These are phyloP conservation scores for Helicorthomorpha holstii DNA, from an alignment of 1,140 invertebrate genomes.

Conservation along the genomic window DNA sequence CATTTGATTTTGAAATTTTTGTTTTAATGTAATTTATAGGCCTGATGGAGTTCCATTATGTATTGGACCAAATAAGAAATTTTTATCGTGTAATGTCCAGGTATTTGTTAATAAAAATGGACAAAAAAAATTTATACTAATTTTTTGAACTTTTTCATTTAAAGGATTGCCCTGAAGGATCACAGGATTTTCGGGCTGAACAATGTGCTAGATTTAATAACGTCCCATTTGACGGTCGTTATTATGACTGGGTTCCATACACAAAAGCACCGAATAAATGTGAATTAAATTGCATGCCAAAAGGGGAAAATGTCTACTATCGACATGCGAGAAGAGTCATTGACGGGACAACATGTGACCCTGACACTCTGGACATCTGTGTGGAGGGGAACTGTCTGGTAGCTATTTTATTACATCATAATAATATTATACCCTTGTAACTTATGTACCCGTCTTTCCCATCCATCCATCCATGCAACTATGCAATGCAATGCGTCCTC, in stretches of 20 bases:
- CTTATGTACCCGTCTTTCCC: too few relatives aligned
- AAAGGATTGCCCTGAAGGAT: conserved; percentile 54
- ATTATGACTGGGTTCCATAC: conserved; percentile 46
- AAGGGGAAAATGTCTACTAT: conserved; percentile 80
- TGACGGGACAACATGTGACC: conserved; percentile 77
- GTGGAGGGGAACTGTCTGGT: conserved; percentile 81
- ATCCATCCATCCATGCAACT: too few relatives aligned
- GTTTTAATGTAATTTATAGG: conserved; percentile 26
- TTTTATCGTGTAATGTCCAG: conserved; percentile 80
- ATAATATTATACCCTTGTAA: too few relatives aligned
- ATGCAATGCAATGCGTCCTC: too few relatives aligned
- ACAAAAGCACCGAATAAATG: conserved; percentile 66
- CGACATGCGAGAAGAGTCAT: conserved; percentile 62
- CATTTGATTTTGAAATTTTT: too few relatives aligned
- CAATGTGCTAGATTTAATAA: conserved; percentile 69
- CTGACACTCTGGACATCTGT: conserved; percentile 70
- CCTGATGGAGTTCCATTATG: conserved; percentile 40
- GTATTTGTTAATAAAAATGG: too few relatives aligned
- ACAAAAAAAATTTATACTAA: neutral
- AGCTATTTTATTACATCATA: conserved; percentile 20
- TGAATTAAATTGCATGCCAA: conserved; percentile 88
- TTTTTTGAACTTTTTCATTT: conserved; percentile 15
- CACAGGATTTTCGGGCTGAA: conserved; percentile 61
- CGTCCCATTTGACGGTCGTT: conserved; percentile 50
- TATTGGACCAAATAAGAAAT: conserved; percentile 52